Evolutionary conservation across 2,113 vertebrate genomes (phyloP), one percentile per base, ranked within the genome.

Genomic region (Chionodraco myersi): DNA sequence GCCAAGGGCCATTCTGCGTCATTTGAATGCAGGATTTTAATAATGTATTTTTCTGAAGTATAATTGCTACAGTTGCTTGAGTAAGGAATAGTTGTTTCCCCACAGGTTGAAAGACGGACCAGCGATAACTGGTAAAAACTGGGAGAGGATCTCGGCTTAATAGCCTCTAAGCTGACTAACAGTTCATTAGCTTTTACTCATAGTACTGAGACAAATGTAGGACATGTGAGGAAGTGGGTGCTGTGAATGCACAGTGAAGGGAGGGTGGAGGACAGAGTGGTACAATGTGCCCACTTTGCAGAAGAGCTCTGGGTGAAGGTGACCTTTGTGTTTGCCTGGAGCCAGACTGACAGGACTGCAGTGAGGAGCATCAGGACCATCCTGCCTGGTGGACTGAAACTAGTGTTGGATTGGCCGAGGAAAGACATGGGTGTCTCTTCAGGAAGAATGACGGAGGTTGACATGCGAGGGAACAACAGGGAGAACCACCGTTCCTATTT

Each of bases 401-500:
- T 14, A 26, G 18, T 49, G 58, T 59, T 57, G 73, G 72, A 70
- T 76, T 48, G 41, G 48, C 60, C 69, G 75, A 75, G 26, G 79
- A 59, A 23, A 51, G 54, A 62, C 61, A 48, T 7, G 54, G 16
- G 41, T 49, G 73, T 41, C 47, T 82, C 65, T 44, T 74, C 44
- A 41, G 56, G 48, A 52, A 52, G 57, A 64, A 51, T 63, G 26
- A 64, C 68, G 34, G 59, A 8, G 0, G 59, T 23, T 81, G 70
- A 77, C 44, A 75, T 80, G 54, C 52, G 34, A 21, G 47, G 72
- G 51, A 51, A 64, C 1, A 64, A 81, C 7, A 18, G 30, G 65
- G 53, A 87, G 72, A 86, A 86, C 61, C 61, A 60, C 30, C 12
- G 47, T 26, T 83, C 76, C 86, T 92, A 92, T 92, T 91, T 92